Evolutionary conservation across 1,140 invertebrate genomes (phyloP), one percentile per base, ranked within the genome.

Genomic region (Caenorhabditis latens): DNA sequence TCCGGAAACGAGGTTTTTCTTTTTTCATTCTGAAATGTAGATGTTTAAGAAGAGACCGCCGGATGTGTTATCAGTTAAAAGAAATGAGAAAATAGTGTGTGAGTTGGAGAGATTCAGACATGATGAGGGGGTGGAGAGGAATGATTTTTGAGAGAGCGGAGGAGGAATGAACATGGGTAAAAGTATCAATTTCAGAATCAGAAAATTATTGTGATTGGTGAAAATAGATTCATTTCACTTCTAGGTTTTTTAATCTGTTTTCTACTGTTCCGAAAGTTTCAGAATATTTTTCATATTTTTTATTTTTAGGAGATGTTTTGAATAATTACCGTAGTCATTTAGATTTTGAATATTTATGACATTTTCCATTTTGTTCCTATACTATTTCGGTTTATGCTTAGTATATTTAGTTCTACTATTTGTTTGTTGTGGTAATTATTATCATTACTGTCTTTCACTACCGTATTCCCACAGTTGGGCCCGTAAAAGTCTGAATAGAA

Each of bases 11-110:
- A 46, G 11, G 9, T 53, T 58, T n/a, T 58, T 79, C 14, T 79
- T 43, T 79, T 79, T 9, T 50, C 53, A 6, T 46, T 13, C 46
- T 24, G 11, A 79, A 50, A 71, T 53, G 9, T 42, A n/a, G 40
- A 5, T 42, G 8, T 50, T 79, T 79, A 21, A 48, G 71, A 79
- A 79, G 71, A 79, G 71, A 79, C 71, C 71, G 71, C 46, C 46
- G n/a, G 71, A 79, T 50, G 71, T 79, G 43, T 79, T 79, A 79
- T 79, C 71, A 79, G 71, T 79, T 13, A 13, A 13, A 63, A 63
- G 9, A 63, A 40, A 11, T 11, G 11, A 14, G 5, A 24, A 63
- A 32, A 63, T 24, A 63, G 24, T 63, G 11, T 7, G n/a, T 21
- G 61, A 32, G 32, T 2, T 63, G 61, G 46, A 50, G 46, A 79